Base-by-base conservation (phyloP, 2,888 invertebrate genomes). In the Leucophenga montana region DNA sequence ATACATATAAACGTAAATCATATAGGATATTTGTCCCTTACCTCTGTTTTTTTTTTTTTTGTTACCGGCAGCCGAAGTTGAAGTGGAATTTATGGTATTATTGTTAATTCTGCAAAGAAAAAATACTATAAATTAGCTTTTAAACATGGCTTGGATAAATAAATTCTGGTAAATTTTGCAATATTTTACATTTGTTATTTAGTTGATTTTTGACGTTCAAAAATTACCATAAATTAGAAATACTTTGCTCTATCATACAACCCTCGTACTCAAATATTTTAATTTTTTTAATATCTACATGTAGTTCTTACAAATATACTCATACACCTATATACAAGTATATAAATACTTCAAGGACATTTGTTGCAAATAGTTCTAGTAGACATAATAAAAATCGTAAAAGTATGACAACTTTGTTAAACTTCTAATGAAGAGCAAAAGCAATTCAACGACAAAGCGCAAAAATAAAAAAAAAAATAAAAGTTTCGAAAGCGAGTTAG, bases 21-120 rank as follows among this genome's bases (percentile, higher is more conserved):
- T 16, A 33, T 3, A 56, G 62, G 56, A n/a, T 31, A 46, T 76
- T 73, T 78, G 77, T 80, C 80, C 80, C 80, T 81, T 82, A 81
- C 80, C 82, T 75, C n/a, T n/a, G n/a, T n/a, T n/a, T 70, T 73
- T 27, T 27, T 80, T 75, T 16, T 66, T 66, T 0, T 1, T 70
- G 73, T 27, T 27, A 13, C 66, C n/a, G 33, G n/a, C 20, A 44
- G n/a, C 20, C n/a, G n/a, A 31, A 44, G 39, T 64, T 81, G 72
- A 75, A 73, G 79, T 11, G 27, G 18, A 11, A 61, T 67, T 71
- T 76, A 76, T 72, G 62, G 66, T 22, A 74, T 50, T 68, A 61
- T 80, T 78, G 77, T 80, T 80, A 82, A 76, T 33, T 73, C 70
- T 74, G 72, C 56, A 68, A 59, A 70, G 44, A 44, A 50, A 67